phyloP scores from a whole-genome alignment of 2,797 vertebrate species.

The Tauraco hartlaubi region DNA sequence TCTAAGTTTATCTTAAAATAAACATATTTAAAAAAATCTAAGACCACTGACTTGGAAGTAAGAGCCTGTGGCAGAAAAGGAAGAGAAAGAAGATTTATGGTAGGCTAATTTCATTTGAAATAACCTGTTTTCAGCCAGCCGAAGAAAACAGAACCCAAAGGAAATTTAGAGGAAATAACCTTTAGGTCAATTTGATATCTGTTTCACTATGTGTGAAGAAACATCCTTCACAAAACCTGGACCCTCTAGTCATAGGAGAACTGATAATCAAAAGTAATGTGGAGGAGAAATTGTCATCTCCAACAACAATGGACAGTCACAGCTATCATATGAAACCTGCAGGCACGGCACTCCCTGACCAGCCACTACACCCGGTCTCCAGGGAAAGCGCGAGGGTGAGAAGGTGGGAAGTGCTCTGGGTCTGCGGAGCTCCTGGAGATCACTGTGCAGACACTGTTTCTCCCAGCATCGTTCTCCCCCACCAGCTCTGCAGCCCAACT shows the following conservation, averaged over 20 bases:
- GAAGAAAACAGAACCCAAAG: conserved; percentile 60
- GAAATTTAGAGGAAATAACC: conserved; percentile 64
- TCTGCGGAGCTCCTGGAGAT: rapidly evolving
- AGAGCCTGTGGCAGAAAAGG: conserved; percentile 36
- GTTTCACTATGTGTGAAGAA: conserved; percentile 25
- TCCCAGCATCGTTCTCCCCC: background rate
- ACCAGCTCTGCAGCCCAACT: background rate
- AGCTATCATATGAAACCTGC: background rate
- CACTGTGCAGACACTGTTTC: rapidly evolving
- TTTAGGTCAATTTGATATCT: conserved; percentile 59
- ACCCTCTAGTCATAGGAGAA: background rate
- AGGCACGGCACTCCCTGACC: rapidly evolving
- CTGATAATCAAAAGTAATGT: background rate
- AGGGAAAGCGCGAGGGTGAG: background rate
- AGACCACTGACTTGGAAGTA: background rate
- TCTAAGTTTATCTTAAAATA: background rate
- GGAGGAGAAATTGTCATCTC: background rate
- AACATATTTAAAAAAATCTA: background rate
- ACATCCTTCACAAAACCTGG: conserved; percentile 17
- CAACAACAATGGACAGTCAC: rapidly evolving
- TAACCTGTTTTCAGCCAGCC: conserved; percentile 33
- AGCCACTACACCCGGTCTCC: rapidly evolving
- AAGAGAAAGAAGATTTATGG: conserved; percentile 49
- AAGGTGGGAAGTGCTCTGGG: background rate
- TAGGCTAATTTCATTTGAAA: conserved; percentile 57